Conservation (phyloP, 1,140 invertebrate species). For the Drosophila bipectinata region DNA sequence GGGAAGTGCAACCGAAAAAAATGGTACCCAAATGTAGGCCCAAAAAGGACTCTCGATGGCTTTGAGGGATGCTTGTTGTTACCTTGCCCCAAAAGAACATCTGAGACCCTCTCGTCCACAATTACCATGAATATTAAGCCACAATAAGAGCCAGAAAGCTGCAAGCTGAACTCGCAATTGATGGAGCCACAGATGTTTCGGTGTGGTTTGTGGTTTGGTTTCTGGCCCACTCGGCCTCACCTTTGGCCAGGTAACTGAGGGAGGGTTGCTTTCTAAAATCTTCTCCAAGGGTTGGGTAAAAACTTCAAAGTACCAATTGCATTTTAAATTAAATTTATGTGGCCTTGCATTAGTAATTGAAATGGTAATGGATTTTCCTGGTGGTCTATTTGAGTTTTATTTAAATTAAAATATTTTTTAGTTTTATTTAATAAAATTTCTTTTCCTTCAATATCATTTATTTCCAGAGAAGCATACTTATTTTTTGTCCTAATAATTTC, state of each 20-base stretch:
- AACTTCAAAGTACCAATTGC: constrained; percentile 51
- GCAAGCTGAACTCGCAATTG: constrained; percentile 61
- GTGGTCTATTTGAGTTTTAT: constrained; percentile 1
- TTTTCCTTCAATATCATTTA: too few relatives aligned
- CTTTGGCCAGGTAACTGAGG: constrained; percentile 39
- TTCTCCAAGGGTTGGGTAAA: constrained; percentile 4
- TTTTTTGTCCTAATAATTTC: constrained; percentile 34
- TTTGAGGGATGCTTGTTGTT: constrained; percentile 48
- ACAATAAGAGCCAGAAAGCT: constrained; percentile 53
- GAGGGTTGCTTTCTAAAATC: constrained; percentile 43
- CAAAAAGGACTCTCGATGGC: constrained; percentile 61
- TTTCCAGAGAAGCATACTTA: not conserved
- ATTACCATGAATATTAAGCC: constrained; percentile 76
- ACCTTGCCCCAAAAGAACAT: constrained; percentile 46
- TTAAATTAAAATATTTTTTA: constrained; percentile 3
- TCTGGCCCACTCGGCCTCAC: constrained; percentile 20
- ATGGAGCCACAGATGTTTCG: constrained; percentile 60
- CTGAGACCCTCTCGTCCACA: constrained; percentile 58
- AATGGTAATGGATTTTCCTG: constrained; percentile 10
- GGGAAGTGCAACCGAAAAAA: constrained; percentile 51
- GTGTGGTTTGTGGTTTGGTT: constrained; percentile 41
- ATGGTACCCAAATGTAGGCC: constrained; percentile 48
- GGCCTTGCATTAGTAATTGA: constrained; percentile 57
- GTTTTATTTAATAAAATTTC: too few relatives aligned
- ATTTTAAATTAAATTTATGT: constrained; percentile 81